Evolutionary conservation across 2,888 invertebrate genomes (phyloP).

Genomic region (Microctonus hyperodae): DNA sequence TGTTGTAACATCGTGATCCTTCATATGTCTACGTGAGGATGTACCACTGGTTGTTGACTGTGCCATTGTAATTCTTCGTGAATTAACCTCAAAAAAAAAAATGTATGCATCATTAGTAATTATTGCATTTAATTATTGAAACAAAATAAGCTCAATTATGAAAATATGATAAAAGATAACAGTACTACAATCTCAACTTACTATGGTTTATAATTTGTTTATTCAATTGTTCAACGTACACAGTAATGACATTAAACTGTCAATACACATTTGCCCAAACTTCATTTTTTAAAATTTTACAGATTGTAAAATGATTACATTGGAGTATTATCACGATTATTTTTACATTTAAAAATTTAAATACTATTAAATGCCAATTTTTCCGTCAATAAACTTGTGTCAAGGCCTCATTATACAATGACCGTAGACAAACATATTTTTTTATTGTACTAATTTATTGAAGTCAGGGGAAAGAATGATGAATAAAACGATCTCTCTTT

Average conservation of each 20-base stretch:
- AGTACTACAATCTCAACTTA: neutral
- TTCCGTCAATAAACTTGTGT: neutral
- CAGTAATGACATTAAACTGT: neutral
- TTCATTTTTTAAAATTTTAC: neutral
- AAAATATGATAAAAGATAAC: neutral
- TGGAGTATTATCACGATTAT: neutral
- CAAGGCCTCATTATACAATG: neutral
- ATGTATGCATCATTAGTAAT: neutral
- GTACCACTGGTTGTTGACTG: conserved; percentile 71
- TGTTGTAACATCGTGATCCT: conserved; percentile 71
- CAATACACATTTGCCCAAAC: neutral
- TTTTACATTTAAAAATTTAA: neutral
- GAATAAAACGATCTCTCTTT: no score
- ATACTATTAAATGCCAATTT: neutral
- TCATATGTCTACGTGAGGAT: conserved; percentile 69
- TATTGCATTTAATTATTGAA: neutral
- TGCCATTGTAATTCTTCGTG: conserved; percentile 64
- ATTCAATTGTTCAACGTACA: neutral
- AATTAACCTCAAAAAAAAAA: neutral
- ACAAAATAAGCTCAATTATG: neutral
- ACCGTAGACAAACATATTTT: no score
- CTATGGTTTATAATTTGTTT: neutral
- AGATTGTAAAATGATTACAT: neutral
- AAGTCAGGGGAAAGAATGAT: no score
- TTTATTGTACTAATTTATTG: no score